Conservation (phyloP, 2,888 invertebrate genomes). For the Pilophorus perplexus region DNA sequence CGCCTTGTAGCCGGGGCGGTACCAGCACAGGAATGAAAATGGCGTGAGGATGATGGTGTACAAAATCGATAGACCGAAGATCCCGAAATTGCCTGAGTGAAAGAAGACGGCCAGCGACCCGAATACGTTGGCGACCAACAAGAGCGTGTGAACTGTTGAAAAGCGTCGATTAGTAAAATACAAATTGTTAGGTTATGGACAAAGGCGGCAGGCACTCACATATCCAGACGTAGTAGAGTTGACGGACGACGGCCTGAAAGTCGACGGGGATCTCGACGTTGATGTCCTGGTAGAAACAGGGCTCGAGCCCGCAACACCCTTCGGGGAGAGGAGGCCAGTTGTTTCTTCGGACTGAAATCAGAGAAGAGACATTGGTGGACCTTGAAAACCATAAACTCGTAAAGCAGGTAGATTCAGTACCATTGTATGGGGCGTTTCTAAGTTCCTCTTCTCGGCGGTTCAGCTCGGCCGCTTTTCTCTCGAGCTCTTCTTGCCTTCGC, state of each 20-base stretch:
- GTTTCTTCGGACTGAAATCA: constrained; percentile 66
- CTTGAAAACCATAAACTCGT: too few species aligned
- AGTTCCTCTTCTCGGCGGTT: constrained; percentile 86
- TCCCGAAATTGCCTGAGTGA: constrained; percentile 60
- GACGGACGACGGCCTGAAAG: constrained; percentile 93
- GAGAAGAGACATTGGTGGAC: not conserved
- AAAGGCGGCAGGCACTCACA: constrained; percentile 77
- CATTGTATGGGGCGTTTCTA: constrained; percentile 57
- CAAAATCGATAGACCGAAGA: constrained; percentile 84
- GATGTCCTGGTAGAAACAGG: constrained; percentile 99
- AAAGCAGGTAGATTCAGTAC: too few species aligned
- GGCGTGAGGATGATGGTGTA: constrained; percentile 90
- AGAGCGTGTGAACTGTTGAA: constrained; percentile 90
- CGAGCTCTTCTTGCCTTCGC: constrained; percentile 85
- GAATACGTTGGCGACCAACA: constrained; percentile 80
- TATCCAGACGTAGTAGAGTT: constrained; percentile 95
- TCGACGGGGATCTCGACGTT: constrained; percentile 97
- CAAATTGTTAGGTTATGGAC: not conserved
- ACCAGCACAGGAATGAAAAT: constrained; percentile 98
- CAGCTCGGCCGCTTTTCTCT: constrained; percentile 85
- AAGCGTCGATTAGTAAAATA: constrained; percentile 58
- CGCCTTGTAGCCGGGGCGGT: constrained; percentile 97
- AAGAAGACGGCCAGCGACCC: constrained; percentile 79
- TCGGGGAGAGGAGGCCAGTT: constrained; percentile 98
- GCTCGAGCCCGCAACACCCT: constrained; percentile 88